Conservation (phyloP, 1,140 invertebrate genomes). For the Physella acuta region DNA sequence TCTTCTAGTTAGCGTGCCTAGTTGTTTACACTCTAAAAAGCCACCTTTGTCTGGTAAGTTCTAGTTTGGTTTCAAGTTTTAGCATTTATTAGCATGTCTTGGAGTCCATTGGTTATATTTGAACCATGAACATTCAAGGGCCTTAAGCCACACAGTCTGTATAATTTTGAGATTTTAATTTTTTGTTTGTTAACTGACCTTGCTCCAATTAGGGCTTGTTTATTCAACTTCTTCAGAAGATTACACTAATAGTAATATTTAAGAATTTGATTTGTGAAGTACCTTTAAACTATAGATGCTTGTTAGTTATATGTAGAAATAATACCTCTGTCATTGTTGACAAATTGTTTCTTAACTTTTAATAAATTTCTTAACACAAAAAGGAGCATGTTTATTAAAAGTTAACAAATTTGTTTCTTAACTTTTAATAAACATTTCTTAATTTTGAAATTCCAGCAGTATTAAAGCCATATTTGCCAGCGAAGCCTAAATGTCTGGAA, state of each 20-base stretch:
- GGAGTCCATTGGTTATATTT: too few species aligned
- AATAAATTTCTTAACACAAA: neutral
- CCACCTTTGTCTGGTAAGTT: conserved; percentile 70
- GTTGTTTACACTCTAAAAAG: conserved; percentile 88
- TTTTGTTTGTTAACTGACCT: too few species aligned
- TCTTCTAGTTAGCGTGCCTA: conserved; percentile 81
- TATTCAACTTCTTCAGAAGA: too few species aligned
- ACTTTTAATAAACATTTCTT: neutral
- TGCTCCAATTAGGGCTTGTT: too few species aligned
- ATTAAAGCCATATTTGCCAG: conserved; percentile 65
- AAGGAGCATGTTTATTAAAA: neutral
- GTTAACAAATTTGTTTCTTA: conserved; percentile 22
- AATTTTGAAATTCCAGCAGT: conserved; percentile 65
- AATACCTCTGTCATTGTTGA: neutral
- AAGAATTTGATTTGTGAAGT: neutral
- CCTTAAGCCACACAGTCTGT: neutral
- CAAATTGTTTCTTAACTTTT: neutral
- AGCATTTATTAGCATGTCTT: conserved; percentile 20
- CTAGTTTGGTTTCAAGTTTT: neutral
- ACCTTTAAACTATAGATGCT: neutral
- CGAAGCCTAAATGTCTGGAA: conserved; percentile 73
- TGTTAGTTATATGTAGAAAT: neutral
- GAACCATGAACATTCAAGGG: too few species aligned
- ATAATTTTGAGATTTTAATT: too few species aligned
- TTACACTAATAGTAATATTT: too few species aligned